A percentile compares a stretch with the other conserved stretches of the same genome.
Conservation (phyloP, 37 sponge, comb jelly and placozoan species). For the Mnemiopsis leidyi region DNA sequence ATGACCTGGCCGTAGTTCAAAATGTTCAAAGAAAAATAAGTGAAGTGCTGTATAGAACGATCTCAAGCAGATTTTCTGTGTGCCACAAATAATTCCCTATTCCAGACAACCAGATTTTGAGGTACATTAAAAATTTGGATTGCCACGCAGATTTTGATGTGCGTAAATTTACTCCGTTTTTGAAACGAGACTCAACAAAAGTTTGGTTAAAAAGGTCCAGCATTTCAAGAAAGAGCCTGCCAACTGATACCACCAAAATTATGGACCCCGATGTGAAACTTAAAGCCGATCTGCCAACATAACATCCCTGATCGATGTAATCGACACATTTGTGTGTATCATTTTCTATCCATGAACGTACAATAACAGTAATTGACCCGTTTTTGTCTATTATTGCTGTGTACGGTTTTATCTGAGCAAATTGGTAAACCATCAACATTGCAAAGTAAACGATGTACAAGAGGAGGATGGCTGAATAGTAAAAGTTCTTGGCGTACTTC, state of each 20-base stretch:
- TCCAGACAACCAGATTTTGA: background rate
- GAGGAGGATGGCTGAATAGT: conserved; percentile 16
- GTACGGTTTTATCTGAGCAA: conserved; percentile 3
- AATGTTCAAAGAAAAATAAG: background rate
- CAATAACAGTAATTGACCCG: background rate
- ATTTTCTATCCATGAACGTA: background rate
- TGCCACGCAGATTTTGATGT: too few species aligned
- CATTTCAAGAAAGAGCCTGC: conserved; percentile 1
- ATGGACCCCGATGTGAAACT: background rate
- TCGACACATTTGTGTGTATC: background rate
- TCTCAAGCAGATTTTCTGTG: background rate
- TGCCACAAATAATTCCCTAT: background rate
- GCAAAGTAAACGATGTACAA: background rate
- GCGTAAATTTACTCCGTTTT: background rate
- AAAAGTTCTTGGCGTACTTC: conserved; percentile 17
- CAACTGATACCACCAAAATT: background rate
- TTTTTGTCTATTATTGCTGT: background rate
- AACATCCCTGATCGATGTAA: background rate
- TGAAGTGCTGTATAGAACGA: background rate
- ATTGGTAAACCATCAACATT: background rate
- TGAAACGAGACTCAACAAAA: background rate
- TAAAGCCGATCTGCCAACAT: background rate
- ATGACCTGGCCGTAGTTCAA: background rate
- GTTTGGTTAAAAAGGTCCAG: background rate
- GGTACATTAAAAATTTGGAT: background rate